Base-by-base conservation (phyloP, 2,113 vertebrate genomes). In the Benitochromis conjunctus region DNA sequence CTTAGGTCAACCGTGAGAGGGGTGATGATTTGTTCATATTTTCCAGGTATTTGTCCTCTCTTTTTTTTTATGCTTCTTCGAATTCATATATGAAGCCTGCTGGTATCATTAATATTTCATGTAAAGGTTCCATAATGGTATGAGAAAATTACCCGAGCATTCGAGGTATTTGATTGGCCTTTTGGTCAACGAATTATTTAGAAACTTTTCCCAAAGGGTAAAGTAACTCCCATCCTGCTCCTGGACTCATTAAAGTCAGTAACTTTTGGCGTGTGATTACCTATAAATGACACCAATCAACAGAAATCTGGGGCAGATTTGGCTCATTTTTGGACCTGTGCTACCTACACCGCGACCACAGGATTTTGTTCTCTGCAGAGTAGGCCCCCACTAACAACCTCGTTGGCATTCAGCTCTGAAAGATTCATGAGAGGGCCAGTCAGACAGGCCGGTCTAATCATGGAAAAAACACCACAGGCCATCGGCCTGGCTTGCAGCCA, bases 371-470 rank as follows among this genome's bases (percentile, higher is more conserved):
- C 41, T 54, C 60, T 31, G 46, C 26, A 26, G 64, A 53, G 36
- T 29, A 5, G 48, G 41, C n/a, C 71, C 48, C 76, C 11, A 3
- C 85, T 80, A 86, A 91, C 90, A 89, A 80, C 76, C 89, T 91
- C 53, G 43, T 89, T 89, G 87, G 84, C 87, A 86, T 90, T 90
- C 89, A 85, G 88, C 85, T 88, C 85, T 90, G 83, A 90, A 64
- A 91, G 58, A 91, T 91, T 93, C 89, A 94, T 88, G 91, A 92
- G 88, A 7, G 57, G 80, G 64, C 81, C 91, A 85, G 90, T 87
- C 78, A 85, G 80, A 84, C 83, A 79, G 58, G 79, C 60, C n/a
- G 1, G 86, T 80, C 87, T 89, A 88, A 94, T 94, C 91, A 92
- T 38, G 84, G n/a, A 81, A 43, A 87, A 90, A 92, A 80, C 84